Percentiles rank a stretch among this genome's conserved stretches.
These are phyloP conservation scores for Leptodactylus fallax DNA, from an alignment of 2,797 vertebrate species.

Conservation along the genomic window DNA sequence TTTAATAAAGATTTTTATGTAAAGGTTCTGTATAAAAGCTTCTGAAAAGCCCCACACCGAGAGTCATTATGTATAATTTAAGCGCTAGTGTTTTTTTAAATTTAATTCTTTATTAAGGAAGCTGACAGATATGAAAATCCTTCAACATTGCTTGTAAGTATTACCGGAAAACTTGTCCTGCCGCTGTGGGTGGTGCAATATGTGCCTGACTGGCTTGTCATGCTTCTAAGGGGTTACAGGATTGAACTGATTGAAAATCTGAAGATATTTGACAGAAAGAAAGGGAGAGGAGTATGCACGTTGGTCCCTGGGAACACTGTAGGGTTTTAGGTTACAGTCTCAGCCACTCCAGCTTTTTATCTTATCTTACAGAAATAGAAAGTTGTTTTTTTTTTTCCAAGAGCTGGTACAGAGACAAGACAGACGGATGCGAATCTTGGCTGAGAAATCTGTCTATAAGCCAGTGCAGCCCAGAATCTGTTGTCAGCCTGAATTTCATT, in stretches of 20 bases:
- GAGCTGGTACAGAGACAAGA: constrained; percentile 68
- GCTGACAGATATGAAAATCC: neutral
- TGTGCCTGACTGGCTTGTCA: neutral
- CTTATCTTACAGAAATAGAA: constrained; percentile 85
- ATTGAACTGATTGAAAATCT: constrained; percentile 22
- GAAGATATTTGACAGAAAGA: constrained; percentile 38
- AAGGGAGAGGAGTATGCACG: neutral
- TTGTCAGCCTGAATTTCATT: constrained; percentile 46
- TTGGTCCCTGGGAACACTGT: constrained; percentile 38
- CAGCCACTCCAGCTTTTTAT: constrained; percentile 72
- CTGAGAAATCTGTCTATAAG: constrained; percentile 53
- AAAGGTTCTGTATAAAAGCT: constrained; percentile 2
- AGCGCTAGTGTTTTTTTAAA: neutral
- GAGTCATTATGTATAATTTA: constrained; percentile 22
- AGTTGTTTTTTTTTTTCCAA: constrained; percentile 72
- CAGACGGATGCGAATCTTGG: constrained; percentile 60
- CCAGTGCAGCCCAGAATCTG: constrained; percentile 52
- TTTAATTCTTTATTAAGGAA: neutral
- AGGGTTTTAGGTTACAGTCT: constrained; percentile 61
- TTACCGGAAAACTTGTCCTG: neutral
- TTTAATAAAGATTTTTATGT: neutral
- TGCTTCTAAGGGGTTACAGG: constrained; percentile 17
- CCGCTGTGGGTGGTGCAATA: neutral
- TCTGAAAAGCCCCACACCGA: neutral
- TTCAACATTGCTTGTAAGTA: neutral